Conservation (phyloP, 2,797 vertebrate genomes). For the Erithacus rubecula region DNA sequence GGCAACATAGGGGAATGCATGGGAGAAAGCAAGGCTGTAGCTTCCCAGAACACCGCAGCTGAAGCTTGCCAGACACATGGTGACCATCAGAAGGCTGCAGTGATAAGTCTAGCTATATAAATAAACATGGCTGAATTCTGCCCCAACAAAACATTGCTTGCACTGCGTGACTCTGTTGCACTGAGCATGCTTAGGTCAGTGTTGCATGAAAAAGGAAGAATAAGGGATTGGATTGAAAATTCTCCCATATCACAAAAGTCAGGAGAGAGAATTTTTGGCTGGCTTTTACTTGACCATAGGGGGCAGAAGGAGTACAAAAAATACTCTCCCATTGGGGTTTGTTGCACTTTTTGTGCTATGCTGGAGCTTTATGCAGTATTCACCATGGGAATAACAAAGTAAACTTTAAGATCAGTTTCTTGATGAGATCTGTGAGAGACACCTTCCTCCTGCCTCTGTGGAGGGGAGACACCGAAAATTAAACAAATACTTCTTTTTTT, state of each 20-base stretch:
- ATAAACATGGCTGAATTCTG: constrained; percentile 51
- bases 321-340: neutral
- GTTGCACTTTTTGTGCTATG: neutral
- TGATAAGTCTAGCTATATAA: constrained; percentile 47
- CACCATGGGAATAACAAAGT: neutral
- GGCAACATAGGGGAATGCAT: neutral
- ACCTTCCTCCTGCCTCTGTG: neutral
- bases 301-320: neutral
- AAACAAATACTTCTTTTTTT: neutral
- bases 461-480: neutral
- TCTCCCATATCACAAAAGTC: neutral
- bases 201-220: neutral
- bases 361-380: neutral
- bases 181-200: neutral
- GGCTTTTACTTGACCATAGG: neutral
- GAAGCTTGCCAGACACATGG: constrained; percentile 57
- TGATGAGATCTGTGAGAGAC: neutral
- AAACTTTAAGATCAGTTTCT: neutral
- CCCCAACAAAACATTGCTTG: neutral
- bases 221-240: neutral
- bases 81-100: constrained; percentile 55
- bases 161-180: neutral
- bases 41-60: constrained; percentile 50
- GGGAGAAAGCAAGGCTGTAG: constrained; percentile 40
- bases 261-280: neutral